A percentile compares a stretch with the other conserved stretches of the same genome.
Conservation (phyloP, 1,140 invertebrate species). For the Bombus balteatus region DNA sequence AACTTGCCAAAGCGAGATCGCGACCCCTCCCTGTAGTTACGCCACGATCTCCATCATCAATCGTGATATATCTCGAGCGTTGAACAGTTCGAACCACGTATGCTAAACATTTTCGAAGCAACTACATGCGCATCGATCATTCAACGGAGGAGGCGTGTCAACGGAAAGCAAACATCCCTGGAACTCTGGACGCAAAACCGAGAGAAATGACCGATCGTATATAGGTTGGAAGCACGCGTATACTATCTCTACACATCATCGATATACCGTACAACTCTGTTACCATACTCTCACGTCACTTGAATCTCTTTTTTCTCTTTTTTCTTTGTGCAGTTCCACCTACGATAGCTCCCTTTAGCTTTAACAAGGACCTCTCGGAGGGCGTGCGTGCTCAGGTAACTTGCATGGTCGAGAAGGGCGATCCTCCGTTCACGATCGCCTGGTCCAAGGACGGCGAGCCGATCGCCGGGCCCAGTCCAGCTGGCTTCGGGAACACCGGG, state of each 20-base stretch:
- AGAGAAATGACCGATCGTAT: not conserved
- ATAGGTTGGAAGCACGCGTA: not conserved
- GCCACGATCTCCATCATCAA: not conserved
- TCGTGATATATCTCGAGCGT: not conserved
- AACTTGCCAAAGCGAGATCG: not conserved
- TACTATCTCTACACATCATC: not conserved
- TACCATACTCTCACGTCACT: constrained; percentile 44
- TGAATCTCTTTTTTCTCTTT: constrained; percentile 48
- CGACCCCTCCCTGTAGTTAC: too few species aligned
- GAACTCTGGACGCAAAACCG: not conserved
- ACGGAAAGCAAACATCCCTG: not conserved
- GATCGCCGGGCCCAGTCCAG: constrained; percentile 76
- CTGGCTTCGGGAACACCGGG: constrained; percentile 81
- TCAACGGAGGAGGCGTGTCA: not conserved
- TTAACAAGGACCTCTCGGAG: constrained; percentile 87
- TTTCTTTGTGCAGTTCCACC: constrained; percentile 88
- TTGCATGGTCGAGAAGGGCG: constrained; percentile 96
- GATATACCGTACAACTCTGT: not conserved
- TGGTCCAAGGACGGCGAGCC: constrained; percentile 92
- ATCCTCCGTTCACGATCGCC: constrained; percentile 94
- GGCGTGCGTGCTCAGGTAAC: constrained; percentile 96
- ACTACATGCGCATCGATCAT: constrained; percentile 18
- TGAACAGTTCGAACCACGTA: not conserved
- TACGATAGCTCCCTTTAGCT: constrained; percentile 90
- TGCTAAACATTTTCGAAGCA: constrained; percentile 8